Evolutionary conservation across 2,888 invertebrate species (phyloP), one percentile per base, ranked within the genome.

Genomic region (Melikaiella ostensackeni): DNA sequence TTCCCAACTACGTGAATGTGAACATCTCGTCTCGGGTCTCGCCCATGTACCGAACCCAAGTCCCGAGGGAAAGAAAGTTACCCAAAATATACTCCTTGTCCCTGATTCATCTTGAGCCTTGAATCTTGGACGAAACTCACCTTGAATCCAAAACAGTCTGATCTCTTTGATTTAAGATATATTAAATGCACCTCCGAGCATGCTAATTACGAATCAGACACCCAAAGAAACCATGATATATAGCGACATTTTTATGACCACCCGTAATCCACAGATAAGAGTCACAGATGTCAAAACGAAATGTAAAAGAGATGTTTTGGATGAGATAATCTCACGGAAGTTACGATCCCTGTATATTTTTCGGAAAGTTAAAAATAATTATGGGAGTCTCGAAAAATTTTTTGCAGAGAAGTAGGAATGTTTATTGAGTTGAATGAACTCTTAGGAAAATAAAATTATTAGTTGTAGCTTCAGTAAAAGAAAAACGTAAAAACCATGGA

Each of bases 1-100:
- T 78, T 80, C 59, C 61, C 66, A 27, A 27, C 79, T 78, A 78
- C 77, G 79, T 80, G 84, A 84, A 84, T 81, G 82, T 80, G 84
- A 75, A 78, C 79, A n/a, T n/a, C n/a, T n/a, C n/a, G n/a, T n/a
- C n/a, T n/a, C n/a, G n/a, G n/a, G 78, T 79, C 78, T 76, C 74
- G 76, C 27, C 73, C 75, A 38, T 42, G 75, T 79, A 79, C 79
- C 73, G n/a, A 75, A 33, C 63, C 74, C 33, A 46, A 70, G 79
- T 62, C 79, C 78, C 63, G 75, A 57, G 75, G 63, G 63, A 75
- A 21, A 64, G 64, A 75, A 70, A 70, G 70, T 70, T 70, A 50
- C 50, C 50, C n/a, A 50, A 55, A 70, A 30, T 70, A 70, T 50
- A 50, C 70, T 33, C 70, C 70, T 50, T 70, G 70, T 70, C 70